These are phyloP conservation scores for Lasioglossum albipes DNA, from an alignment of 1,140 invertebrate species.

Conservation along the genomic window DNA sequence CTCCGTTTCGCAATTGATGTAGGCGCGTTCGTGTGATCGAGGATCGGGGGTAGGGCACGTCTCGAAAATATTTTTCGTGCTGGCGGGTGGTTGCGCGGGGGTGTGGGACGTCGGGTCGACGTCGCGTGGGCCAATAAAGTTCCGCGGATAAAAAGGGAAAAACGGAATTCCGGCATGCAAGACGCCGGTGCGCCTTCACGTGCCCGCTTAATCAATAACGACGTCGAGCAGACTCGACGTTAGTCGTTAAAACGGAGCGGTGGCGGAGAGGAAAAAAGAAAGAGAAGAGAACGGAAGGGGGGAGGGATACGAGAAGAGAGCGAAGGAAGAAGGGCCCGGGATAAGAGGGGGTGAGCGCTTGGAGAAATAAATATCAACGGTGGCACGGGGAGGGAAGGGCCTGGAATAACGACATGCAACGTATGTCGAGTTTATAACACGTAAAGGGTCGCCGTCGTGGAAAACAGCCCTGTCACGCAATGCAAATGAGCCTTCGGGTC, in stretches of 20 bases:
- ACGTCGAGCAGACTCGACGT: constrained; percentile 56
- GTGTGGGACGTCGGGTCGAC: background rate
- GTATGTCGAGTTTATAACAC: constrained; percentile 60
- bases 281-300: too few species aligned
- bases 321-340: background rate
- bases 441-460: constrained; percentile 64
- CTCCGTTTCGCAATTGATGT: too few species aligned
- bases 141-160: constrained; percentile 30
- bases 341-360: constrained; percentile 34
- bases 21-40: too few species aligned
- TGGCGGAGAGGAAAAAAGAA: background rate
- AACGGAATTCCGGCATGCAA: constrained; percentile 34
- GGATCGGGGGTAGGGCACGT: too few species aligned
- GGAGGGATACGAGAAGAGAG: too few species aligned
- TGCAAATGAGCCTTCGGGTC: constrained; percentile 68
- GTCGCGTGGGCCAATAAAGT: constrained; percentile 45
- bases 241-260: constrained; percentile 63
- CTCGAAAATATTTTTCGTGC: too few species aligned
- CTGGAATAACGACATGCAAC: constrained; percentile 69
- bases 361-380: constrained; percentile 44
- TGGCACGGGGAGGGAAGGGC: constrained; percentile 21
- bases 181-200: constrained; percentile 6
- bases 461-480: constrained; percentile 73
- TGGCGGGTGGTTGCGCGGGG: too few species aligned
- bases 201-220: constrained; percentile 46